Conservation (phyloP, 2,888 invertebrate genomes). For the Mythimna impura region DNA sequence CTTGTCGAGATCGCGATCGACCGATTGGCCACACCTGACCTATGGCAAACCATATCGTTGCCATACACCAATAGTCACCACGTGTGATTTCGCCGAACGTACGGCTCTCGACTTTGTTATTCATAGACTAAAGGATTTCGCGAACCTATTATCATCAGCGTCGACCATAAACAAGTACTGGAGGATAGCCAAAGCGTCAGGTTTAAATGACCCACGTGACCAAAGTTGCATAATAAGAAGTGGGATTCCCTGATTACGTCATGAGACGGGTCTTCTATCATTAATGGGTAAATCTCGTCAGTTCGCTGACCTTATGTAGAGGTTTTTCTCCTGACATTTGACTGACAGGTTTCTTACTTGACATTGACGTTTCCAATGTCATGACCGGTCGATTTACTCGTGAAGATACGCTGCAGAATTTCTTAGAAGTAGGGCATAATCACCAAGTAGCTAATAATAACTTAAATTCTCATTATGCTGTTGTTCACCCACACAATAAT, state of each 20-base stretch:
- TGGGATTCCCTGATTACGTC: constrained; percentile 55
- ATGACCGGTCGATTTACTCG: constrained; percentile 28
- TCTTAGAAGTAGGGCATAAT: constrained; percentile 41
- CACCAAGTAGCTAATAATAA: constrained; percentile 15
- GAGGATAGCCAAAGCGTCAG: constrained; percentile 54
- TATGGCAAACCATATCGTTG: no score
- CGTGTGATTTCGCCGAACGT: constrained; percentile 37
- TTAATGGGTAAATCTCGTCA: constrained; percentile 14
- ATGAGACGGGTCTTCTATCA: constrained; percentile 35
- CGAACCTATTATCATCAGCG: constrained; percentile 62
- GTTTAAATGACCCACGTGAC: constrained; percentile 46
- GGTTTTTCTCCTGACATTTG: background rate
- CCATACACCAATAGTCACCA: background rate
- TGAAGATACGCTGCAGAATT: constrained; percentile 7
- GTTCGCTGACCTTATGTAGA: constrained; percentile 8
- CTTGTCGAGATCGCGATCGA: no score
- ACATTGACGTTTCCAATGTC: constrained; percentile 47
- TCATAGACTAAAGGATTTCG: constrained; percentile 46
- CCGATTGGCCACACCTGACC: no score
- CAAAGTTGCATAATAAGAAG: constrained; percentile 43
- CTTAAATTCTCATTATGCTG: constrained; percentile 22
- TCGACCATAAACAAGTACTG: constrained; percentile 48
- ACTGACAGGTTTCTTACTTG: constrained; percentile 19
- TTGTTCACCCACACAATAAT: constrained; percentile 10
- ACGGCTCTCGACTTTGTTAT: constrained; percentile 47